Conservation (phyloP, 2,888 invertebrate species). For the Gandaritis pyraliata region DNA sequence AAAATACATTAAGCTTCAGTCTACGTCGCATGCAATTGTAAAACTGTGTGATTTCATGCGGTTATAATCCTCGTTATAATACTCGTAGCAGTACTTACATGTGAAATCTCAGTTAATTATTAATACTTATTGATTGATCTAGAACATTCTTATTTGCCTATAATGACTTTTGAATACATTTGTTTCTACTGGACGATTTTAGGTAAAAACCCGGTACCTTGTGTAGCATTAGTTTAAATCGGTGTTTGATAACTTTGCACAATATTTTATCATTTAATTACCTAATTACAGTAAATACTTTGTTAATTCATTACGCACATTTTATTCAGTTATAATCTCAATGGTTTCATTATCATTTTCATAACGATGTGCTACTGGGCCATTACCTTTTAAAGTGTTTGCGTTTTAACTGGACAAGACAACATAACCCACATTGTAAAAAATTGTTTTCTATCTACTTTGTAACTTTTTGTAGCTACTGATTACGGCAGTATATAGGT, state of each 20-base stretch:
- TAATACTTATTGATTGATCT: slow-evolving; percentile 49
- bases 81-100: slow-evolving; percentile 27
- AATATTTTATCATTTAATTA: background rate
- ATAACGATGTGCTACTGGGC: too few species aligned
- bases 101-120: slow-evolving; percentile 43
- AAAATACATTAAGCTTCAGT: slow-evolving; percentile 28
- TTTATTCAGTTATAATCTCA: too few species aligned
- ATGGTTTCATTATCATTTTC: too few species aligned
- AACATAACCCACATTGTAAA: too few species aligned
- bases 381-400: too few species aligned
- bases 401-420: too few species aligned
- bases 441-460: too few species aligned
- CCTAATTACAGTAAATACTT: slow-evolving; percentile 7
- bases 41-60: slow-evolving; percentile 54
- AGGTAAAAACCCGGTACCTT: slow-evolving; percentile 68
- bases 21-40: slow-evolving; percentile 34
- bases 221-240: slow-evolving; percentile 67
- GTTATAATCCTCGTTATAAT: slow-evolving; percentile 52
- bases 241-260: slow-evolving; percentile 59
- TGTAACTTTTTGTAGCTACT: too few species aligned
- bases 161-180: slow-evolving; percentile 56
- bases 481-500: too few species aligned
- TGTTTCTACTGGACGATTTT: slow-evolving; percentile 55
- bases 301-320: too few species aligned
- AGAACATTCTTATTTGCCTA: slow-evolving; percentile 47